Percentiles rank a stretch among this genome's conserved stretches.
Conservation (phyloP, 2,797 vertebrate species). For the Tachyglossus aculeatus region DNA sequence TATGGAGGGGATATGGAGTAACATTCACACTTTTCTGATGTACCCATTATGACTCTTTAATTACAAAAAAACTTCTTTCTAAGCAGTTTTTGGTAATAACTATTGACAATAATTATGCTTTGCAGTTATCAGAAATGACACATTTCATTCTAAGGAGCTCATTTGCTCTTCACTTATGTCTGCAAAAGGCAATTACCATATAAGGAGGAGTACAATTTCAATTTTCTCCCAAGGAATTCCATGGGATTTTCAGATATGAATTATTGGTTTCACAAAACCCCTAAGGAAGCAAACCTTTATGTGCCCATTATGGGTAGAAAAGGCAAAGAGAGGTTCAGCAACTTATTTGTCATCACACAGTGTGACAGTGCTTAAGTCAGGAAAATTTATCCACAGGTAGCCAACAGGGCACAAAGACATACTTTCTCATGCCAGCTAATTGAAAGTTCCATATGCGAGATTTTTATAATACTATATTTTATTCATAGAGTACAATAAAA, state of each 20-base stretch:
- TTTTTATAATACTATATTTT: too few species aligned
- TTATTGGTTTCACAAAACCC: neutral
- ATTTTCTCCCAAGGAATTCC: neutral
- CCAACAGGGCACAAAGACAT: too few species aligned
- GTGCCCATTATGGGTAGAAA: too few species aligned
- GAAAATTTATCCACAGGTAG: too few species aligned
- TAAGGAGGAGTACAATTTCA: neutral
- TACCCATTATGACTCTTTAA: conserved; percentile 41
- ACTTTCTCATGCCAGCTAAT: too few species aligned
- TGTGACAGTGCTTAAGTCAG: too few species aligned
- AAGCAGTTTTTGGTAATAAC: conserved; percentile 42
- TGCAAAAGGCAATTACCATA: neutral
- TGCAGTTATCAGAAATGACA: conserved; percentile 43
- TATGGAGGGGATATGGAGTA: conserved; percentile 13
- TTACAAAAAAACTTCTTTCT: conserved; percentile 40
- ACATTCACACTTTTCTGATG: conserved; percentile 40
- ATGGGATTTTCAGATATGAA: neutral
- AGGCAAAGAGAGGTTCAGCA: too few species aligned
- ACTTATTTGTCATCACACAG: too few species aligned
- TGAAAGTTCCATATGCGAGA: too few species aligned
- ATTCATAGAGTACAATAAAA: too few species aligned
- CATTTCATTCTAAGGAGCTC: conserved; percentile 23
- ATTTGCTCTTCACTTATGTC: conserved; percentile 23
- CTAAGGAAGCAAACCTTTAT: neutral
- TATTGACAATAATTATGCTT: conserved; percentile 49